Evolutionary conservation across 2,113 vertebrate species (phyloP).

Genomic region (Mustela nigripes): DNA sequence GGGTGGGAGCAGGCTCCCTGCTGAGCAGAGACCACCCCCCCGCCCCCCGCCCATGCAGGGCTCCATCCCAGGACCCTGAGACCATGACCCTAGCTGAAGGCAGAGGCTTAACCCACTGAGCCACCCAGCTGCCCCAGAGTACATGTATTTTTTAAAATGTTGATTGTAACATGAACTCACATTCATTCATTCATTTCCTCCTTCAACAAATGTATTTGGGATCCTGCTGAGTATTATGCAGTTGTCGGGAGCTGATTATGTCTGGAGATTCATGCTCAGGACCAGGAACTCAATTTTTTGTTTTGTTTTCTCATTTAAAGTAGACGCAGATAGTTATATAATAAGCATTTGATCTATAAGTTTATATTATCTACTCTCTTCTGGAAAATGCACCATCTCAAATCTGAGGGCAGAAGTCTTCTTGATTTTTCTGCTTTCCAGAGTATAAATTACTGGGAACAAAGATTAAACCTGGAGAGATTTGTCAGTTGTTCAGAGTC

Average conservation of each 20-base stretch:
- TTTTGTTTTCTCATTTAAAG: background rate
- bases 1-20: no score
- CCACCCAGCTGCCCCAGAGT: background rate
- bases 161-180: slow-evolving; percentile 1
- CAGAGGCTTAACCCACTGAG: no score
- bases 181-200: slow-evolving; percentile 24
- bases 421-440: background rate
- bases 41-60: no score
- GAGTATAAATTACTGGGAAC: background rate
- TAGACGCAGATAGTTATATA: background rate
- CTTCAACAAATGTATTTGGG: background rate
- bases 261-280: background rate
- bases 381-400: background rate
- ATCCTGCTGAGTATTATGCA: background rate
- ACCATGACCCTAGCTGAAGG: no score
- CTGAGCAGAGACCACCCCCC: no score
- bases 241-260: background rate
- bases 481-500: background rate
- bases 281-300: background rate
- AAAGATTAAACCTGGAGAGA: slow-evolving; percentile 38
- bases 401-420: slow-evolving; percentile 21
- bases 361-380: slow-evolving; percentile 36
- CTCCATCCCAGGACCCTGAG: no score
- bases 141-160: slow-evolving; percentile 19
- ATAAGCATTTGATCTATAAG: slow-evolving; percentile 17